Conservation (phyloP, 30 jellyfish, hydroid and myxozoan species). For the Turritopsis dohrnii region DNA sequence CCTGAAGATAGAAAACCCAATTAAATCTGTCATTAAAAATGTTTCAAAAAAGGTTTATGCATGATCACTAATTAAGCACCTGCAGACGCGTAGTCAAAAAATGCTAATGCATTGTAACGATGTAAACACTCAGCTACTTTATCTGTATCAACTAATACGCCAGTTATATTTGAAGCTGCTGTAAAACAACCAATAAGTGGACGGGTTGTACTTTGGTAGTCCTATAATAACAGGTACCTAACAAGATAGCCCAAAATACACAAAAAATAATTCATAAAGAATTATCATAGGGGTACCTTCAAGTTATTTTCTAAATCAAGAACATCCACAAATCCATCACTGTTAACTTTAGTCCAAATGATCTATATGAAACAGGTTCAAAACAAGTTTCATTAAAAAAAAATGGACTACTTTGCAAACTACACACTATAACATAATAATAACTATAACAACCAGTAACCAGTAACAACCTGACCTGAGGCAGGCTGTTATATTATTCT, state of each 20-base stretch:
- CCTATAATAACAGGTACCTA: background rate
- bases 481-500: no score
- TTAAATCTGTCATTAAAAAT: no score
- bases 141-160: constrained; percentile 31
- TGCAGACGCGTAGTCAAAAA: constrained; percentile 62
- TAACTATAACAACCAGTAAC: no score
- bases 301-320: background rate
- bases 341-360: background rate
- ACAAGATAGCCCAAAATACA: background rate
- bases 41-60: background rate
- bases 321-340: constrained; percentile 5
- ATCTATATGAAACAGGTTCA: background rate
- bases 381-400: no score
- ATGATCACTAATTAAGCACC: constrained; percentile 5
- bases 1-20: constrained; percentile 5
- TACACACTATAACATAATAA: no score
- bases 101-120: constrained; percentile 32
- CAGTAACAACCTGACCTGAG: no score
- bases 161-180: constrained; percentile 61
- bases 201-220: background rate
- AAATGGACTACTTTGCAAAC: no score
- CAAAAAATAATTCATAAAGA: no score
- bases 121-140: constrained; percentile 23
- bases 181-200: constrained; percentile 50
- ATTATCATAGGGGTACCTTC: background rate